phyloP scores from a whole-genome alignment of 53 echinoderm and acorn worm genomes.

The Pentamera pediparva region DNA sequence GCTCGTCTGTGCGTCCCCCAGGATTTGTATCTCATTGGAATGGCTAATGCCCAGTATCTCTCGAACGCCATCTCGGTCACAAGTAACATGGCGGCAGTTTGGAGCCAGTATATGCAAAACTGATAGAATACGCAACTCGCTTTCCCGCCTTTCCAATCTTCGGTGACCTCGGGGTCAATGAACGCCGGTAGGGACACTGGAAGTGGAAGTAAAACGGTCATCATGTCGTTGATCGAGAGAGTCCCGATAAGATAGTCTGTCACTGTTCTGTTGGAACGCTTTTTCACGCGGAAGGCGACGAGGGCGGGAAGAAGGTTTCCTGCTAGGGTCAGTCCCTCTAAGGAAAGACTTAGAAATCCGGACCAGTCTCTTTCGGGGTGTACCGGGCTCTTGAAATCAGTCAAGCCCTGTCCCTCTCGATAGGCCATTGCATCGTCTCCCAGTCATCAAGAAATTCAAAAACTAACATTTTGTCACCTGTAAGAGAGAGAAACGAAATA shows the following conservation, averaged over 20 bases:
- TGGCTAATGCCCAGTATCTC: constrained; percentile 65
- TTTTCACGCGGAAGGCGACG: constrained; percentile 72
- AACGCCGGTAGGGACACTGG: constrained; percentile 82
- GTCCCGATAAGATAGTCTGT: constrained; percentile 82
- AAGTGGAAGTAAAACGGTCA: constrained; percentile 73
- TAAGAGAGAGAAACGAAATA: neutral
- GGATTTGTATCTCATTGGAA: constrained; percentile 77
- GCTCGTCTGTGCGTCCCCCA: constrained; percentile 69
- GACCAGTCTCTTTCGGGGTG: constrained; percentile 75
- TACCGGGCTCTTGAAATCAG: constrained; percentile 60
- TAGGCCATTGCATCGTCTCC: constrained; percentile 56
- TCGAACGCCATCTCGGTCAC: constrained; percentile 91
- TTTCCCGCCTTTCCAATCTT: constrained; percentile 69
- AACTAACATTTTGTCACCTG: constrained; percentile 11
- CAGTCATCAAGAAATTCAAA: neutral
- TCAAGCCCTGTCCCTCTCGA: constrained; percentile 70
- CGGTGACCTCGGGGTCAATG: constrained; percentile 49
- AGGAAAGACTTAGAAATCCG: constrained; percentile 60
- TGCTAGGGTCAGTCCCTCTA: constrained; percentile 70
- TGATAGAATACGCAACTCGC: constrained; percentile 85
- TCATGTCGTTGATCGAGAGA: constrained; percentile 74
- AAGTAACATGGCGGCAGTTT: constrained; percentile 78
- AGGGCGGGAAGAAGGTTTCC: constrained; percentile 83
- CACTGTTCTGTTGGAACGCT: constrained; percentile 56
- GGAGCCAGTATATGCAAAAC: constrained; percentile 87